phyloP scores from a whole-genome alignment of 2,113 vertebrate genomes.

The Zonotrichia leucophrys region DNA sequence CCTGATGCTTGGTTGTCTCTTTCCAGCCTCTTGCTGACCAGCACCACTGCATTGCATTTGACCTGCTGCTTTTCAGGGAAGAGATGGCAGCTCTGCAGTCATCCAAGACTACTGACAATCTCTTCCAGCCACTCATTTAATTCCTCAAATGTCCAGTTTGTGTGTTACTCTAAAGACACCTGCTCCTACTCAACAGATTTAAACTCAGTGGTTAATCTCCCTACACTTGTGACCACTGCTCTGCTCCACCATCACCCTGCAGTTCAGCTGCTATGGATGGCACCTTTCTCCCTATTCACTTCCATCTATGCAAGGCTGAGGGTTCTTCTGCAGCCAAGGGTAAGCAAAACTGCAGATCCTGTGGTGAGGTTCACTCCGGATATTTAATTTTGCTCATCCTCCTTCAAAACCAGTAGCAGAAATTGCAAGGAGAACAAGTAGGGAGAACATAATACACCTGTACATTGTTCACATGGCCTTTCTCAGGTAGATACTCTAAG shows the following conservation, averaged over 20 bases:
- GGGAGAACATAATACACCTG: not conserved
- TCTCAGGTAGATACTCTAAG: not conserved
- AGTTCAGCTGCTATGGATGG: not conserved
- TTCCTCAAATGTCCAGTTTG: not conserved
- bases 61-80: not conserved
- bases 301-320: not conserved
- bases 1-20: not conserved
- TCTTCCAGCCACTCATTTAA: not conserved
- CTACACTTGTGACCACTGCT: not conserved
- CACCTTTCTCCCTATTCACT: not conserved
- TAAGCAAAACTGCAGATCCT: not conserved
- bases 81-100: not conserved
- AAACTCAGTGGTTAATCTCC: not conserved
- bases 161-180: not conserved
- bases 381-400: not conserved
- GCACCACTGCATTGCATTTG: not conserved
- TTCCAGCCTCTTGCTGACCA: fast-evolving
- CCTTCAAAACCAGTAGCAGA: not conserved
- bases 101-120: not conserved
- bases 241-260: not conserved
- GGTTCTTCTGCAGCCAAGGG: not conserved
- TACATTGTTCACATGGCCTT: not conserved
- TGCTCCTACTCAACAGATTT: not conserved
- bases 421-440: not conserved
- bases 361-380: not conserved